phyloP scores from a whole-genome alignment of 2,113 vertebrate genomes.

The Lutjanus erythropterus region DNA sequence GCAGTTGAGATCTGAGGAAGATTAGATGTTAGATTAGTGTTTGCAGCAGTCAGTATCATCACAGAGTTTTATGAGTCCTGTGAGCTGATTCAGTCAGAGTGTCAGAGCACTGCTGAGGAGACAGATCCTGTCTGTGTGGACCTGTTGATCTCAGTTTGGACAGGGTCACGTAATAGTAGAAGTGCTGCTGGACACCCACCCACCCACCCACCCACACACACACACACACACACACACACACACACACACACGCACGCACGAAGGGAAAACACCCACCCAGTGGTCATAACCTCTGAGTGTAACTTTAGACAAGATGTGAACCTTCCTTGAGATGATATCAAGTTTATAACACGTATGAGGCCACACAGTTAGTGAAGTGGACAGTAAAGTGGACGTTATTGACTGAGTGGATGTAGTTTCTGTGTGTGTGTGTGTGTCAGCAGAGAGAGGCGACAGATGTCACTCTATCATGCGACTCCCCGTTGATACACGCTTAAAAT shows the following conservation, averaged over 20 bases:
- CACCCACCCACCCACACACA: conserved; percentile 13
- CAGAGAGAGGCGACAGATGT: conserved; percentile 43
- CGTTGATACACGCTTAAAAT: conserved; percentile 50
- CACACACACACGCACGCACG: conserved; percentile 8
- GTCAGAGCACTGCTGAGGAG: conserved; percentile 62
- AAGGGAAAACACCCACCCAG: neutral
- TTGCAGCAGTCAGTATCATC: conserved; percentile 4
- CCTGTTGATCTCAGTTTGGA: conserved; percentile 67
- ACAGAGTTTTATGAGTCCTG: conserved; percentile 42
- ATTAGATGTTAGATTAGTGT: too few species aligned
- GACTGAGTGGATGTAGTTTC: neutral
- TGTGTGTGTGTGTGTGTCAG: conserved; percentile 28
- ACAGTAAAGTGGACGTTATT: conserved; percentile 12
- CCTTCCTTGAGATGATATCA: conserved; percentile 3
- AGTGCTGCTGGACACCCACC: conserved; percentile 33
- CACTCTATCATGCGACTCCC: conserved; percentile 38
- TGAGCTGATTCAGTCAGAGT: conserved; percentile 27
- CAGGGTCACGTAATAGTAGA: conserved; percentile 67
- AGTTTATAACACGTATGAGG: conserved; percentile 31
- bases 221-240: conserved; percentile 5
- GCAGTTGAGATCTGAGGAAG: too few species aligned
- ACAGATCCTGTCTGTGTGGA: conserved; percentile 51
- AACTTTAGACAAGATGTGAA: conserved; percentile 40
- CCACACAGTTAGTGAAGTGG: neutral
- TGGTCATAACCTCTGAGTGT: conserved; percentile 41